These are phyloP conservation scores for Drosophila sproati DNA, from an alignment of 1,140 invertebrate genomes.

Conservation along the genomic window DNA sequence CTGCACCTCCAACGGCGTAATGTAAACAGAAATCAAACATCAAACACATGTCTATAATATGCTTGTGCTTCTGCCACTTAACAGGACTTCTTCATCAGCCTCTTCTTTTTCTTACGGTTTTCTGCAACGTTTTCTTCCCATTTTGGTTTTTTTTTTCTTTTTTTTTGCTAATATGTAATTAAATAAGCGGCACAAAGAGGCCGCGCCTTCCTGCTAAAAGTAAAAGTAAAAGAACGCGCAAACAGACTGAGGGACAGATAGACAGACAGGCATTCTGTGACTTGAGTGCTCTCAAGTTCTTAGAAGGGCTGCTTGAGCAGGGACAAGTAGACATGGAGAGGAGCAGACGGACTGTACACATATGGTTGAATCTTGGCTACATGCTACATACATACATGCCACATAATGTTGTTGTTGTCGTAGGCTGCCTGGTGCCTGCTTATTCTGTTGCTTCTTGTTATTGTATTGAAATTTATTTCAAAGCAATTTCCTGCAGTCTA, in stretches of 20 bases:
- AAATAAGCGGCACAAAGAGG: conserved; percentile 78
- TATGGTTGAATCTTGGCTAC: conserved; percentile 49
- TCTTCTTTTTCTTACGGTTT: conserved; percentile 21
- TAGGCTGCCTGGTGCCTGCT: conserved; percentile 45
- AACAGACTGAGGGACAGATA: conserved; percentile 21
- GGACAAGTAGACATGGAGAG: conserved; percentile 36
- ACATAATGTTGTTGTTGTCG: conserved; percentile 51
- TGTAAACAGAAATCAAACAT: conserved; percentile 56
- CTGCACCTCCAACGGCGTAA: conserved; percentile 1
- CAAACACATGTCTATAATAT: conserved; percentile 38
- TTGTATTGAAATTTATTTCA: conserved; percentile 83
- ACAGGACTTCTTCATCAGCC: conserved; percentile 13
- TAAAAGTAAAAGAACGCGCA: conserved; percentile 31
- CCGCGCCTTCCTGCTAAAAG: conserved; percentile 41
- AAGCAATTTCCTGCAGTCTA: conserved; percentile 82
- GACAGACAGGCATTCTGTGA: conserved; percentile 42
- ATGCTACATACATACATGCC: conserved; percentile 30
- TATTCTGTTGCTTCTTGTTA: conserved; percentile 47
- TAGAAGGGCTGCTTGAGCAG: conserved; percentile 72
- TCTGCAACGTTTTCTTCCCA: conserved; percentile 27
- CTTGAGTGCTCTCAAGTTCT: conserved; percentile 67
- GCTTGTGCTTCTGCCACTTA: conserved; percentile 31
- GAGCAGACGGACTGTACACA: conserved; percentile 36
- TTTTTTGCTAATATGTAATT: conserved; percentile 81
- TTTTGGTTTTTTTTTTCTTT: conserved; percentile 37